Base-by-base conservation (phyloP, 1,140 invertebrate species). In the Trinorchestia longiramus region DNA sequence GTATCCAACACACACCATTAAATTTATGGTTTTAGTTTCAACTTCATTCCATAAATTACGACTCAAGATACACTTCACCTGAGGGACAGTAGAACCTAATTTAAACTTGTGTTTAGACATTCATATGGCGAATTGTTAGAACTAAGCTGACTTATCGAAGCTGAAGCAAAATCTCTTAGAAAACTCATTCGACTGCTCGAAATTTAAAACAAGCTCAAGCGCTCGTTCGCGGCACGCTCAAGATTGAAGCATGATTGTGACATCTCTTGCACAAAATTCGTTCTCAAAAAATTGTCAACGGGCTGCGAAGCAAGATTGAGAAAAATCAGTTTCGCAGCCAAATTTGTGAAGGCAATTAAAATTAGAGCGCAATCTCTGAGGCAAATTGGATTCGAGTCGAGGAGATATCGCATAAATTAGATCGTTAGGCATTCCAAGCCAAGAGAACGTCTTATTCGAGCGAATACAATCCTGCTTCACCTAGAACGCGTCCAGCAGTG, bases 391-490 rank as follows among this genome's bases (percentile, higher is more conserved):
- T 77, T 77, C 62, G 62, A 77, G 62, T 77, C 28, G 15, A 77
- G 62, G 62, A 77, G 62, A 77, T 77, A 77, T 77, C 62, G 62
- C 62, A 77, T 77, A 77, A 77, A 77, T 77, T 77, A 77, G 62
- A 77, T 77, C 62, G 62, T 77, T 77, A 77, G 62, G 15, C 36
- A 77, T 77, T 77, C 62, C 62, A 28, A 11, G 62, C 1, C 62
- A 77, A 11, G 28, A 15, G 62, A 77, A 77, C 62, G 62, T 77
- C 62, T 77, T 77, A 77, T 77, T 77, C 62, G 62, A 77, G 62
- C 15, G 8, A 28, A 77, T 11, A 77, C 62, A 77, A 77, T 77
- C 28, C 62, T 36, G 62, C 62, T 77, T 77, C 28, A 77, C 15
- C 11, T 36, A 11, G 62, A 36, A 28, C 62, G 62, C 3, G 62